These are phyloP conservation scores for Cossypha caffra DNA, from an alignment of 2,797 vertebrate species.

Conservation along the genomic window DNA sequence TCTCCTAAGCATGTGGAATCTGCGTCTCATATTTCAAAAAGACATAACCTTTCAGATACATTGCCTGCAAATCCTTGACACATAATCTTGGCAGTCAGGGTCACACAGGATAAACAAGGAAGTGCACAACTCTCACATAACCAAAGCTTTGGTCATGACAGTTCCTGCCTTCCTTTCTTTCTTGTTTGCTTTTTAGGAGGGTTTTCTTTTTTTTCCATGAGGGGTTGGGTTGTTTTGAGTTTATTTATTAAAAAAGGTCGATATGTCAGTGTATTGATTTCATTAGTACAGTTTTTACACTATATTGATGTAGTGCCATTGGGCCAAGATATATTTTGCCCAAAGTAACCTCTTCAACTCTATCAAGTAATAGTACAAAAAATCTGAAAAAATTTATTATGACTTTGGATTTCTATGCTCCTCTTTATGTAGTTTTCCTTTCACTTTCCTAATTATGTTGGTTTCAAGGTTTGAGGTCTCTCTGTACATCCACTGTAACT, in stretches of 20 bases:
- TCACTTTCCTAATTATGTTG: neutral
- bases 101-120: neutral
- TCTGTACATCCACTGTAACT: neutral
- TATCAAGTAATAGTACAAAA: neutral
- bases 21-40: neutral
- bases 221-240: fast-evolving
- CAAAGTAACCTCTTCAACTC: neutral
- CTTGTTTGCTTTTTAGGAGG: neutral
- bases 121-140: neutral
- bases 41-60: neutral
- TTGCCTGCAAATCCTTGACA: neutral
- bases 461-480: neutral
- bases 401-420: neutral
- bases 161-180: neutral
- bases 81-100: neutral
- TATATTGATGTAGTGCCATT: neutral
- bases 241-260: fast-evolving
- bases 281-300: neutral
- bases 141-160: neutral
- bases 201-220: neutral
- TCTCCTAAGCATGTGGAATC: neutral
- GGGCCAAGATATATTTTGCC: neutral
- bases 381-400: neutral
- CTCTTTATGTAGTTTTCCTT: neutral
- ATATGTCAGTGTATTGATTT: neutral